Evolutionary conservation across 2,797 vertebrate species (phyloP).

Genomic region (Otolemur crassicaudatus): DNA sequence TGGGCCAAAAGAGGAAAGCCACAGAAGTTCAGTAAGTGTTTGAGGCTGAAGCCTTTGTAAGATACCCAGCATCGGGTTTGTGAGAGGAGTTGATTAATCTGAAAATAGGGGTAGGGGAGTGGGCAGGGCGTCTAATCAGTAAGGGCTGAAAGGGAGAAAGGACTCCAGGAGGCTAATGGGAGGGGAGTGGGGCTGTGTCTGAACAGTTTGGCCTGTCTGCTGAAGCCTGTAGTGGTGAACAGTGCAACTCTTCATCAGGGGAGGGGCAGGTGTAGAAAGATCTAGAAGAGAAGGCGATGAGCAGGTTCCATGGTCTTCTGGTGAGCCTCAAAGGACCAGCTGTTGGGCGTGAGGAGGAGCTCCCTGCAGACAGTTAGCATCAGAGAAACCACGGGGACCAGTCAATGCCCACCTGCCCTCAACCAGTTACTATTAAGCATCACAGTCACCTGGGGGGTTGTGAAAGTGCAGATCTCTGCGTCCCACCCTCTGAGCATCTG

Average conservation of each 20-base stretch:
- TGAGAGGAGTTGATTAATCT: neutral
- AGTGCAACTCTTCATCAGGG: neutral
- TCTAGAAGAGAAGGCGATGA: neutral
- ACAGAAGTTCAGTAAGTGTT: neutral
- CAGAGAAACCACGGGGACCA: neutral
- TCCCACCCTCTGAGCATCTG: neutral
- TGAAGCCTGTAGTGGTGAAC: neutral
- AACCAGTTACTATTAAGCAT: neutral
- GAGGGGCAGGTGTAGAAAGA: neutral
- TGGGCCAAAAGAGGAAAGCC: neutral
- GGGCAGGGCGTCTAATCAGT: neutral
- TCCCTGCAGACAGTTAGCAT: neutral
- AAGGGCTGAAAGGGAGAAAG: neutral
- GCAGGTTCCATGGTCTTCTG: neutral
- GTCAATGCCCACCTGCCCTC: neutral
- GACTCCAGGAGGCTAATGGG: neutral
- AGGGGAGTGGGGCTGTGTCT: neutral
- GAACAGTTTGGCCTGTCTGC: accelerated
- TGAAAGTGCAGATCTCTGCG: neutral
- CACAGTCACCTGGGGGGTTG: neutral
- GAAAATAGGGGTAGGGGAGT: neutral
- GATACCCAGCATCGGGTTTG: neutral
- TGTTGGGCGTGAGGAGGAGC: neutral
- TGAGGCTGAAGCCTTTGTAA: neutral
- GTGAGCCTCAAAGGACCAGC: neutral